A percentile compares a stretch with the other conserved stretches of the same genome.
Conservation (phyloP, 2,888 invertebrate genomes). For the Spicauda simplicius region DNA sequence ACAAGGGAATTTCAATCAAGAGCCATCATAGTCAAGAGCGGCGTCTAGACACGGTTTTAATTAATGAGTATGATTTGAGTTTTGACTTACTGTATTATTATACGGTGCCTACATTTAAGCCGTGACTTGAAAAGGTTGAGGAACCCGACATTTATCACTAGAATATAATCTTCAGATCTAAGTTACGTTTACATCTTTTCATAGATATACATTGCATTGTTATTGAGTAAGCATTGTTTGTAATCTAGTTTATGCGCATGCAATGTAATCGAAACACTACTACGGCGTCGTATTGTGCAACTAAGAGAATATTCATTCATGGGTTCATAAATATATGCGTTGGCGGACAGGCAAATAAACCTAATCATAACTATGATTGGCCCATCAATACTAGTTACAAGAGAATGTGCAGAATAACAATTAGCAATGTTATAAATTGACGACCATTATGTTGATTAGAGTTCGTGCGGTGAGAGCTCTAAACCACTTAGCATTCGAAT, state of each 20-base stretch:
- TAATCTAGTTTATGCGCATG: background rate
- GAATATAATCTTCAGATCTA: background rate
- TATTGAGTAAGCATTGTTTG: background rate
- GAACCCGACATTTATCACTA: background rate
- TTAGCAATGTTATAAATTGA: slow-evolving; percentile 54
- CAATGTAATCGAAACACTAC: slow-evolving; percentile 11
- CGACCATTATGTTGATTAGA: slow-evolving; percentile 61
- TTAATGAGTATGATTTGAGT: slow-evolving; percentile 23
- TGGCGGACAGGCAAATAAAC: slow-evolving; percentile 70
- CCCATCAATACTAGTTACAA: slow-evolving; percentile 50
- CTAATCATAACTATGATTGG: slow-evolving; percentile 66
- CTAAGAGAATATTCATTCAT: background rate
- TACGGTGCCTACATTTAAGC: background rate
- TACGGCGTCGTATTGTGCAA: background rate
- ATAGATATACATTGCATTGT: slow-evolving; percentile 20
- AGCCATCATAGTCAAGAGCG: slow-evolving; percentile 23
- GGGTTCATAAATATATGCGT: slow-evolving; percentile 53
- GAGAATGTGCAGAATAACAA: slow-evolving; percentile 50
- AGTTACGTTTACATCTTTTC: background rate
- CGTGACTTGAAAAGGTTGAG: slow-evolving; percentile 15
- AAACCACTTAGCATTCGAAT: slow-evolving; percentile 47
- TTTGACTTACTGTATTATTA: background rate
- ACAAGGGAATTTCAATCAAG: slow-evolving; percentile 25
- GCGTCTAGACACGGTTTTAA: slow-evolving; percentile 34
- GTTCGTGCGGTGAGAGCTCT: slow-evolving; percentile 52